Evolutionary conservation across 1,140 invertebrate genomes (phyloP).

Genomic region (Laodelphax striatellus): DNA sequence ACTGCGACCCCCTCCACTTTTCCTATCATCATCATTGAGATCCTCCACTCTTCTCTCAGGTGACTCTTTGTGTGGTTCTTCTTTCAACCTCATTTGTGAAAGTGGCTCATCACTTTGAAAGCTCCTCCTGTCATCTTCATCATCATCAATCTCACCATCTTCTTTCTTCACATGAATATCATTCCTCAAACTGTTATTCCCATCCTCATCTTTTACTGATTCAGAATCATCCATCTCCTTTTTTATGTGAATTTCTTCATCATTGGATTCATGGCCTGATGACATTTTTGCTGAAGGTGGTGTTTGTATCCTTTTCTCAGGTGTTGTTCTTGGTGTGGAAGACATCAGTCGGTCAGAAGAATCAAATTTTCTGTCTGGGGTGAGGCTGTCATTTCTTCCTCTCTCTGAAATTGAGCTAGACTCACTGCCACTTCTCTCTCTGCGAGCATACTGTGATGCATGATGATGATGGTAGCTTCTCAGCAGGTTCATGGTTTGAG

Average conservation of each 20-base stretch:
- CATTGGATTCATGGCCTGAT: conserved; percentile 22
- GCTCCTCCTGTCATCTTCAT: conserved; percentile 38
- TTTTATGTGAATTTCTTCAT: conserved; percentile 37
- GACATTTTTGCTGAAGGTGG: conserved; percentile 32
- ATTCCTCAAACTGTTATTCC: conserved; percentile 6
- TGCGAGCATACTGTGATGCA: conserved; percentile 39
- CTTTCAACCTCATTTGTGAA: conserved; percentile 19
- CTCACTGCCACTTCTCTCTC: conserved; percentile 72
- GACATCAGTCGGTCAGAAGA: conserved; percentile 36
- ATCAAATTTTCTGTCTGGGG: conserved; percentile 61
- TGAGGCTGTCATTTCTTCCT: conserved; percentile 59
- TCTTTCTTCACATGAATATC: conserved; percentile 18
- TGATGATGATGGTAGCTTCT: conserved; percentile 54
- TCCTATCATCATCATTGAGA: conserved; percentile 32
- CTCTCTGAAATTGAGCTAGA: conserved; percentile 74
- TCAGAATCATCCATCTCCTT: conserved; percentile 42
- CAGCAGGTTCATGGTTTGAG: conserved; percentile 70
- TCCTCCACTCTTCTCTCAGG: conserved; percentile 27
- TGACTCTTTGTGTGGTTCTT: conserved; percentile 24
- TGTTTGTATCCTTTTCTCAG: conserved; percentile 48
- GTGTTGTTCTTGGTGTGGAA: conserved; percentile 52
- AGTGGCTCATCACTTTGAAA: conserved; percentile 32
- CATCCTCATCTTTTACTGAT: conserved; percentile 1
- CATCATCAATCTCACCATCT: conserved; percentile 42
- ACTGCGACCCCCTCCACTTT: conserved; percentile 23